Evolutionary conservation across 2,888 invertebrate genomes (phyloP).

Genomic region (Aleiodes testaceus): DNA sequence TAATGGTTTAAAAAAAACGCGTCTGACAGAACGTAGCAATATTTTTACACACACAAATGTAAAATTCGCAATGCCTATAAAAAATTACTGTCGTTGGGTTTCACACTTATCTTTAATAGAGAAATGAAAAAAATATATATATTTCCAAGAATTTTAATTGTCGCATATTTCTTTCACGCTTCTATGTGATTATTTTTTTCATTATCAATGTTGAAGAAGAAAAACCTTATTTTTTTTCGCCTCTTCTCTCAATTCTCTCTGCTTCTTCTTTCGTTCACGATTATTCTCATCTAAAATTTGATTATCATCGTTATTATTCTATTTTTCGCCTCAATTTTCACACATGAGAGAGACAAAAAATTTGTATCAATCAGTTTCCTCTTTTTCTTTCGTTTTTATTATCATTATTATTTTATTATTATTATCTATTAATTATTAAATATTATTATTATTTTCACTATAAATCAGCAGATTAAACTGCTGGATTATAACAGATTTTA

Average conservation of each 20-base stretch:
- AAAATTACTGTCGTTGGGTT: slow-evolving; percentile 54
- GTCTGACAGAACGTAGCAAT: slow-evolving; percentile 61
- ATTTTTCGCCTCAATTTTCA: not conserved
- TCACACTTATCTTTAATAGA: slow-evolving; percentile 43
- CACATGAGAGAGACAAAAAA: slow-evolving; percentile 12
- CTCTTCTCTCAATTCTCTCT: slow-evolving; percentile 43
- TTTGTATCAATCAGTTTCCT: slow-evolving; percentile 1
- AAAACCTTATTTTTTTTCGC: slow-evolving; percentile 46
- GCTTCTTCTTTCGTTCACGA: slow-evolving; percentile 45
- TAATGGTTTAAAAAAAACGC: slow-evolving; percentile 37
- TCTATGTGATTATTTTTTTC: slow-evolving; percentile 36
- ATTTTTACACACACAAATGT: slow-evolving; percentile 66
- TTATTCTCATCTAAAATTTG: slow-evolving; percentile 48
- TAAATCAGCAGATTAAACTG: slow-evolving; percentile 45
- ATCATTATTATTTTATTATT: slow-evolving; percentile 27
- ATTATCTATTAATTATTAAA: too few species aligned
- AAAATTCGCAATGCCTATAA: slow-evolving; percentile 58
- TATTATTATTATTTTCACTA: slow-evolving; percentile 2
- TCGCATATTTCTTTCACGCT: slow-evolving; percentile 28
- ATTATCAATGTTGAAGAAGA: slow-evolving; percentile 27
- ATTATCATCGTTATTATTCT: slow-evolving; percentile 39
- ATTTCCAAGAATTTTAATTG: slow-evolving; percentile 21
- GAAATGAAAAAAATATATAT: slow-evolving; percentile 30
- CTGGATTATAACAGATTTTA: slow-evolving; percentile 47
- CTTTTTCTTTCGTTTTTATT: slow-evolving; percentile 32